phyloP scores from a whole-genome alignment of 2,113 vertebrate genomes.

The Phasianus colchicus region DNA sequence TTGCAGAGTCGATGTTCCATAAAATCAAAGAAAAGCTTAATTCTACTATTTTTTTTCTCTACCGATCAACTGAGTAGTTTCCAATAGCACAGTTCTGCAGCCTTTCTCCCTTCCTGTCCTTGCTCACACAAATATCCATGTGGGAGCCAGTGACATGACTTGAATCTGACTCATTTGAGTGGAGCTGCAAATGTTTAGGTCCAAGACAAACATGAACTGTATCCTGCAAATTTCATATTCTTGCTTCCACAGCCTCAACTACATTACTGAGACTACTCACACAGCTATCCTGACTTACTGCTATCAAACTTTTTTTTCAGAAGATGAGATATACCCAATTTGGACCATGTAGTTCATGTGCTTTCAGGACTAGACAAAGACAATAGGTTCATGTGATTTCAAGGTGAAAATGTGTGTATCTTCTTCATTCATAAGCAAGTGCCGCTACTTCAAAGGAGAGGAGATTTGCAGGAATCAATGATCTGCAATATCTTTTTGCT shows the following conservation, averaged over 20 bases:
- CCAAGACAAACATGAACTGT: neutral
- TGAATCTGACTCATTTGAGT: neutral
- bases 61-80: neutral
- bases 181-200: neutral
- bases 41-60: constrained; percentile 33
- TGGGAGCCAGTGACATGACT: fast-evolving
- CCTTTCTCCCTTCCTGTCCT: neutral
- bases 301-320: neutral
- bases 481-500: constrained; percentile 71
- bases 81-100: fast-evolving
- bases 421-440: constrained; percentile 69
- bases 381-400: constrained; percentile 44
- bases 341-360: constrained; percentile 15
- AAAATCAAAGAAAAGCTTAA: constrained; percentile 68
- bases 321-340: constrained; percentile 8
- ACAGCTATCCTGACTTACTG: neutral
- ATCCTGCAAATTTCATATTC: neutral
- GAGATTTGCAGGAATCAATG: constrained; percentile 71
- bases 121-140: fast-evolving
- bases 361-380: constrained; percentile 41
- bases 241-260: neutral
- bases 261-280: neutral
- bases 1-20: constrained; percentile 55
- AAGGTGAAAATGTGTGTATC: constrained; percentile 54
- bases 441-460: constrained; percentile 50